These are phyloP conservation scores for Megaceryle torquata DNA, from an alignment of 2,113 vertebrate genomes.

Conservation along the genomic window DNA sequence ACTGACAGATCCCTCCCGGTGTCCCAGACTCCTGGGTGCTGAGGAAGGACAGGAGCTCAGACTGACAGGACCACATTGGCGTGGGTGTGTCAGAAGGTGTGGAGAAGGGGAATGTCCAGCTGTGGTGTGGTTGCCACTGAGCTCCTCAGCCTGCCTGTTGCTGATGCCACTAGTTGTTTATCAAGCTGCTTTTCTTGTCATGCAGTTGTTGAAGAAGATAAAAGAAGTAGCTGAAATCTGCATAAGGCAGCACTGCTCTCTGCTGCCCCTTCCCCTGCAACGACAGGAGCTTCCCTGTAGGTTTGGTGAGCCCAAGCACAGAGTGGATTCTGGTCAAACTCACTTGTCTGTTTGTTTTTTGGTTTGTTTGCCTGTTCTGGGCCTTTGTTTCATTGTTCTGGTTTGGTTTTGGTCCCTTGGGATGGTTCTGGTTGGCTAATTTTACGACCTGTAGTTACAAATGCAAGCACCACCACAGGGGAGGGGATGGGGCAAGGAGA, in stretches of 20 bases:
- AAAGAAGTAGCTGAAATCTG: background rate
- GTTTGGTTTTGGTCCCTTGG: background rate
- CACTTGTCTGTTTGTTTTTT: background rate
- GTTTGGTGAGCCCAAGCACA: background rate
- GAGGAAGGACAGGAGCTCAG: background rate
- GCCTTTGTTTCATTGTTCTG: background rate
- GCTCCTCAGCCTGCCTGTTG: background rate
- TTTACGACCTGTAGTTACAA: background rate
- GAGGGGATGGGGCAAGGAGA: background rate
- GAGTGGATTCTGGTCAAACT: background rate
- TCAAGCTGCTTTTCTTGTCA: background rate
- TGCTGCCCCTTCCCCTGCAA: constrained; percentile 5
- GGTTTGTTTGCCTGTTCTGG: background rate
- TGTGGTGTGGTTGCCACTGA: background rate
- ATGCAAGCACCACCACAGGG: background rate
- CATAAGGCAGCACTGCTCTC: background rate
- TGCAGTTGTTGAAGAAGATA: background rate
- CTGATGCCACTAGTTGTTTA: background rate
- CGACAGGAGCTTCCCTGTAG: background rate
- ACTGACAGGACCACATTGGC: accelerated
- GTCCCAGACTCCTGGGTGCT: background rate
- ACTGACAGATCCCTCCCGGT: background rate
- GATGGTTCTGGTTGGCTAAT: background rate
- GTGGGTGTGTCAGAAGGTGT: background rate
- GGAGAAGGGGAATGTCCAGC: background rate